Conservation (phyloP, 2,113 vertebrate species). For the Zootoca vivipara region DNA sequence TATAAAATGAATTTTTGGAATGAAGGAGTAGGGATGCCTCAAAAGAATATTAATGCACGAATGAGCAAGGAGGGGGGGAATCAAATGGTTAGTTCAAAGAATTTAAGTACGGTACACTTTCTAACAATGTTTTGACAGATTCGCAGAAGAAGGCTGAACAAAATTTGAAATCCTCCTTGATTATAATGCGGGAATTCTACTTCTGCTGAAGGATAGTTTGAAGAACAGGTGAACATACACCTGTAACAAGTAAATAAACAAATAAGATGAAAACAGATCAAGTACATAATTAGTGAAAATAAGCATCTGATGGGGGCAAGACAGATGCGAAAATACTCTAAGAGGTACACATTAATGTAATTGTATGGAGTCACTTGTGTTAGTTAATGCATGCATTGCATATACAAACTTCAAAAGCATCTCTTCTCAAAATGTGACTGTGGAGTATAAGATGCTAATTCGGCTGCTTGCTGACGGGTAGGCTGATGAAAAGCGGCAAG, state of each 20-base stretch:
- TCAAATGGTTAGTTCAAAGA: fast-evolving
- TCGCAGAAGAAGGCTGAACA: background rate
- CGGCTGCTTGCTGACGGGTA: no score
- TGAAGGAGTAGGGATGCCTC: background rate
- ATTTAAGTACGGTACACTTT: fast-evolving
- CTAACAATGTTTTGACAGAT: background rate
- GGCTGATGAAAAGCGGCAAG: no score
- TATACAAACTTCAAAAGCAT: background rate
- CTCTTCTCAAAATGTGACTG: fast-evolving
- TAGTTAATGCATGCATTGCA: background rate
- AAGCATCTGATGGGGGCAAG: fast-evolving
- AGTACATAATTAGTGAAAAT: background rate
- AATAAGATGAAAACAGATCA: background rate
- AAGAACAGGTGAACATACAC: background rate
- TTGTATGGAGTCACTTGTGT: fast-evolving
- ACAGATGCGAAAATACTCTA: fast-evolving
- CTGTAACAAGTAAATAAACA: background rate
- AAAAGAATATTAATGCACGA: fast-evolving
- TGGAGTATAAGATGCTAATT: no score
- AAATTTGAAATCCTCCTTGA: background rate
- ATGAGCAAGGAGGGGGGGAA: background rate
- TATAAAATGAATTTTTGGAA: background rate
- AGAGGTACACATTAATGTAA: fast-evolving
- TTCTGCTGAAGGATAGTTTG: fast-evolving
- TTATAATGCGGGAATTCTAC: background rate